Evolutionary conservation across 2,888 invertebrate genomes (phyloP).

Genomic region (Monochamus alternatus): DNA sequence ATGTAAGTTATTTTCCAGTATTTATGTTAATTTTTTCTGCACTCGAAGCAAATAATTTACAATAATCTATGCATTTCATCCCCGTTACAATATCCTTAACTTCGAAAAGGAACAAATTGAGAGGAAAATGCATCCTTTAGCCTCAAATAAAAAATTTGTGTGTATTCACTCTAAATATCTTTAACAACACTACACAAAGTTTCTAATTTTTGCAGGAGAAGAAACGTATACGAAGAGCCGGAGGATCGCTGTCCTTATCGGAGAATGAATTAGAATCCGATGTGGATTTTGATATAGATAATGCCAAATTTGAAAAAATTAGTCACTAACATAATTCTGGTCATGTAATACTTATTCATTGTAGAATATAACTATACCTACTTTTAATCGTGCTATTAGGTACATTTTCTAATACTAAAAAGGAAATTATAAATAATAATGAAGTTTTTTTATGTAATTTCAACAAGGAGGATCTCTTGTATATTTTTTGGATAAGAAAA

Average conservation of each 20-base stretch:
- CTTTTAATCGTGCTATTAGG: conserved; percentile 11
- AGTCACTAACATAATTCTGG: conserved; percentile 1
- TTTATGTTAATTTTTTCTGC: too few species aligned
- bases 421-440: not conserved
- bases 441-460: conserved; percentile 18
- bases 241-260: conserved; percentile 86
- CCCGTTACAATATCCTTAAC: too few species aligned
- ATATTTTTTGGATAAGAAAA: conserved; percentile 34
- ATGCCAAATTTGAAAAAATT: conserved; percentile 19
- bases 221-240: conserved; percentile 75
- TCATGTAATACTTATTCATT: conserved; percentile 12
- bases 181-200: not conserved
- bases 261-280: conserved; percentile 89
- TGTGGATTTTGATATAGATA: conserved; percentile 66
- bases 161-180: too few species aligned
- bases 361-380: conserved; percentile 12
- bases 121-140: too few species aligned
- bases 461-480: conserved; percentile 32
- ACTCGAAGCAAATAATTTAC: too few species aligned
- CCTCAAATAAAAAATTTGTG: too few species aligned
- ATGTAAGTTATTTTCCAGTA: conserved; percentile 66
- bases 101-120: too few species aligned
- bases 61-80: too few species aligned
- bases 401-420: not conserved
- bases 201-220: conserved; percentile 38